Conservation (phyloP, 2,113 vertebrate species). For the Centropus unirufus region DNA sequence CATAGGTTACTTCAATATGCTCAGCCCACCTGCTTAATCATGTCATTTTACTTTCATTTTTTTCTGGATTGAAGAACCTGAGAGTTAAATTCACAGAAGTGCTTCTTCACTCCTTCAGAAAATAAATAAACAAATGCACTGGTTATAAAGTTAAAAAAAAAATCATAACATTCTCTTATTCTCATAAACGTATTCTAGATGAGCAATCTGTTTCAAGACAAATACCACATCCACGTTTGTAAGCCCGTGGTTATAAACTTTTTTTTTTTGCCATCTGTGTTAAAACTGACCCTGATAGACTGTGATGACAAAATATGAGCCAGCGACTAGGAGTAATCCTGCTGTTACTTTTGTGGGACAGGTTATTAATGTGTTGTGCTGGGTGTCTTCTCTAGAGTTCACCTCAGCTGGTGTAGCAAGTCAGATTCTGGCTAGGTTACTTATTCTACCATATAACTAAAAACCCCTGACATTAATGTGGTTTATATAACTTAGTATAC, state of each 20-base stretch:
- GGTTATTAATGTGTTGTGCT: background rate
- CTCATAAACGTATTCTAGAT: background rate
- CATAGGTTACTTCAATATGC: background rate
- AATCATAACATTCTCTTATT: background rate
- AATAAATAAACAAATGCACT: background rate
- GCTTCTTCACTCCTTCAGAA: rapidly evolving
- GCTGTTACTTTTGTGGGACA: background rate
- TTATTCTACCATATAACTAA: background rate
- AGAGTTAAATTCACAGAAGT: background rate
- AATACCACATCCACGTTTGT: background rate
- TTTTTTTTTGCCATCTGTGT: background rate
- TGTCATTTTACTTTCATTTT: background rate
- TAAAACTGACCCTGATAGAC: background rate
- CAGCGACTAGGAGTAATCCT: background rate
- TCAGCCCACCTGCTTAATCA: background rate
- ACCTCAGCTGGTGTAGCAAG: background rate
- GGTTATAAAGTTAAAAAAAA: background rate
- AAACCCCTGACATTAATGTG: background rate
- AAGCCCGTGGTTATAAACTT: background rate
- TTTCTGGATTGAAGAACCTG: background rate
- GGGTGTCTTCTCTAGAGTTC: background rate
- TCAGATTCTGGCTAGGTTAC: background rate
- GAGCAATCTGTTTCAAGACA: background rate
- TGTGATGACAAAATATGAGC: background rate
- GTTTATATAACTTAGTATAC: background rate